These are phyloP conservation scores for Syngnathus floridae DNA, from an alignment of 2,113 vertebrate species.

Conservation along the genomic window DNA sequence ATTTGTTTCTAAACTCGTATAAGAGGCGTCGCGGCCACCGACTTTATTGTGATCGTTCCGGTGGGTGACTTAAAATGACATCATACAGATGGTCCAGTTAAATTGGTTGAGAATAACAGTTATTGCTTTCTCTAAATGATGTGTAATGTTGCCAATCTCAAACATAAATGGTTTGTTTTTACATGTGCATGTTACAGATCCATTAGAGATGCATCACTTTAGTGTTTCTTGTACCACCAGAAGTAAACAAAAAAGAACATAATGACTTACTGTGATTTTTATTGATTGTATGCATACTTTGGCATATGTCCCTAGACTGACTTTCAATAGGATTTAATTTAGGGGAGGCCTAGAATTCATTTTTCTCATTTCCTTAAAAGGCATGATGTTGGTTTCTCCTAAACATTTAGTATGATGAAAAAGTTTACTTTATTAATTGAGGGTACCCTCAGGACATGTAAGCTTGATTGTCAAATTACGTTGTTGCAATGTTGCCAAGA, in stretches of 20 bases:
- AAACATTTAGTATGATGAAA: conserved; percentile 72
- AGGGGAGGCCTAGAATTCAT: conserved; percentile 67
- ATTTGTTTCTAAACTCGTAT: conserved; percentile 50
- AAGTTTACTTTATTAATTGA: conserved; percentile 72
- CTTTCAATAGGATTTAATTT: conserved; percentile 66
- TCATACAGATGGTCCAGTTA: conserved; percentile 60
- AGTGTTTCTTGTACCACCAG: conserved; percentile 14
- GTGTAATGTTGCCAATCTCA: conserved; percentile 26
- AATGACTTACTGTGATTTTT: conserved; percentile 29
- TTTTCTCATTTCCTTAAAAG: conserved; percentile 69
- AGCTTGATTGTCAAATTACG: conserved; percentile 75
- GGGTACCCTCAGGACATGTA: conserved; percentile 66
- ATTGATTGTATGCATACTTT: conserved; percentile 29
- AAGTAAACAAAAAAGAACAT: conserved; percentile 16
- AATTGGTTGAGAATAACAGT: conserved; percentile 46
- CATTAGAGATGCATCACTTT: conserved; percentile 37
- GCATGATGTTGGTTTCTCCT: conserved; percentile 57
- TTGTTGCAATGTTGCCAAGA: conserved; percentile 71
- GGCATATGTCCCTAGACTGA: conserved; percentile 45
- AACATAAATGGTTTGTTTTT: conserved; percentile 19
- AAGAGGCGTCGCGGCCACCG: conserved; percentile 32
- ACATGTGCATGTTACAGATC: conserved; percentile 26
- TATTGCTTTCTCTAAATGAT: conserved; percentile 35
- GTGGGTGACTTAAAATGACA: conserved; percentile 54
- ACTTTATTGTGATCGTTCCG: conserved; percentile 51